A percentile compares a stretch with the other conserved stretches of the same genome.
phyloP scores from a whole-genome alignment of 2,113 vertebrate species.

The Eonycteris spelaea region DNA sequence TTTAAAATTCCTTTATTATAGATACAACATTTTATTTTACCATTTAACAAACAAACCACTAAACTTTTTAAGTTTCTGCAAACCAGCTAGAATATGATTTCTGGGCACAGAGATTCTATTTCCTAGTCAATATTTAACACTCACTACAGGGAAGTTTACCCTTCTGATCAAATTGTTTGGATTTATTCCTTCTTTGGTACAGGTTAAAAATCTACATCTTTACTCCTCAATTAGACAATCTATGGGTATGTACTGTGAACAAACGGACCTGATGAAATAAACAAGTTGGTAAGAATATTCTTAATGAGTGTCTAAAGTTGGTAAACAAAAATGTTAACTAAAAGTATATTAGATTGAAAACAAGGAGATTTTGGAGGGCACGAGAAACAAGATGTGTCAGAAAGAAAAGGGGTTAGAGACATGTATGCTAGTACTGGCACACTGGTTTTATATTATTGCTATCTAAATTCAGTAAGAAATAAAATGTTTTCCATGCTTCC shows the following conservation, averaged over 20 bases:
- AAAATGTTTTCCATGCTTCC: background rate
- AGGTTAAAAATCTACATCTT: conserved; percentile 14
- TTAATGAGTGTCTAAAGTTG: background rate
- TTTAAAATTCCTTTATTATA: background rate
- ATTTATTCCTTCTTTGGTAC: conserved; percentile 4
- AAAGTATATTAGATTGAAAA: background rate
- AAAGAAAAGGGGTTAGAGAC: background rate
- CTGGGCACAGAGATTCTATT: background rate
- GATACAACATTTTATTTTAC: conserved; percentile 4
- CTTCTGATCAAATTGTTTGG: background rate
- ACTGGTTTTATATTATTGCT: background rate
- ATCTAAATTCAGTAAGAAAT: background rate
- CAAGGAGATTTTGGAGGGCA: background rate
- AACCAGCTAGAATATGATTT: conserved; percentile 29
- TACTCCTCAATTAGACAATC: background rate
- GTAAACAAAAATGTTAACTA: conserved; percentile 15
- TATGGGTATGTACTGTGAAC: background rate
- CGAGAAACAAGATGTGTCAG: background rate
- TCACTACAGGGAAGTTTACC: background rate
- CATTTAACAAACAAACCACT: background rate
- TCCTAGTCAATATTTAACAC: background rate
- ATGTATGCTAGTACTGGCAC: background rate
- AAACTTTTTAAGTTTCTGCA: background rate
- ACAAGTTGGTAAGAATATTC: background rate
- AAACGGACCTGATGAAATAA: background rate